Percentiles rank a stretch among this genome's conserved stretches.
phyloP scores from a whole-genome alignment of 1,140 invertebrate genomes.

The Holotrichia oblita region DNA sequence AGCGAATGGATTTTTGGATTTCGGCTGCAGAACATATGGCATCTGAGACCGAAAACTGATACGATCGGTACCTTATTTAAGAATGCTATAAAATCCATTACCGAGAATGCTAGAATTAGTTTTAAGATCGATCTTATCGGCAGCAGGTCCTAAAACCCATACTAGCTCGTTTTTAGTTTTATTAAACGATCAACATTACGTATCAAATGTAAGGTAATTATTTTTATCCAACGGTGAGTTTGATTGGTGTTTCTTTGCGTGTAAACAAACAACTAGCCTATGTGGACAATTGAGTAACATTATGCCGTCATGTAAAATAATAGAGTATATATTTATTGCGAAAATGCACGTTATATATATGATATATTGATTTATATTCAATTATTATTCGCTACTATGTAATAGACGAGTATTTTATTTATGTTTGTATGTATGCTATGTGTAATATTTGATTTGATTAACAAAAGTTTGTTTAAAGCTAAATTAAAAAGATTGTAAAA shows the following conservation, averaged over 20 bases:
- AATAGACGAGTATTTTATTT: too few species aligned
- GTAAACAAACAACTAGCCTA: too few species aligned
- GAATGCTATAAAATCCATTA: constrained; percentile 36
- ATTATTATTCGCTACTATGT: too few species aligned
- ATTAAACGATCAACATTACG: constrained; percentile 8
- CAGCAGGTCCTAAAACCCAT: not conserved
- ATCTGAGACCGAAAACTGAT: constrained; percentile 7
- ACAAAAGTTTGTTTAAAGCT: too few species aligned
- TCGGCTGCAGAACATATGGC: constrained; percentile 7
- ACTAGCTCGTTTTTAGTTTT: not conserved
- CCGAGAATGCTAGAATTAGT: constrained; percentile 23
- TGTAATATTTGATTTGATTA: too few species aligned
- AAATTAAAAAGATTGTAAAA: too few species aligned
- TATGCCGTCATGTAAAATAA: too few species aligned
- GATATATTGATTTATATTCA: too few species aligned
- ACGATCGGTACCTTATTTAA: constrained; percentile 20
- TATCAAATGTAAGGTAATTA: not conserved
- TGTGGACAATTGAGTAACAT: too few species aligned
- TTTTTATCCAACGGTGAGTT: not conserved
- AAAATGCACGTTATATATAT: too few species aligned
- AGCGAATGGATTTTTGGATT: not conserved
- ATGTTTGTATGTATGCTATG: too few species aligned
- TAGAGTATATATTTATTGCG: too few species aligned
- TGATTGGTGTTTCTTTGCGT: not conserved
- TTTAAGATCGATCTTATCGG: constrained; percentile 31